A percentile compares a stretch with the other conserved stretches of the same genome.
Conservation (phyloP, 2,113 vertebrate genomes). For the Bambusicola thoracicus region DNA sequence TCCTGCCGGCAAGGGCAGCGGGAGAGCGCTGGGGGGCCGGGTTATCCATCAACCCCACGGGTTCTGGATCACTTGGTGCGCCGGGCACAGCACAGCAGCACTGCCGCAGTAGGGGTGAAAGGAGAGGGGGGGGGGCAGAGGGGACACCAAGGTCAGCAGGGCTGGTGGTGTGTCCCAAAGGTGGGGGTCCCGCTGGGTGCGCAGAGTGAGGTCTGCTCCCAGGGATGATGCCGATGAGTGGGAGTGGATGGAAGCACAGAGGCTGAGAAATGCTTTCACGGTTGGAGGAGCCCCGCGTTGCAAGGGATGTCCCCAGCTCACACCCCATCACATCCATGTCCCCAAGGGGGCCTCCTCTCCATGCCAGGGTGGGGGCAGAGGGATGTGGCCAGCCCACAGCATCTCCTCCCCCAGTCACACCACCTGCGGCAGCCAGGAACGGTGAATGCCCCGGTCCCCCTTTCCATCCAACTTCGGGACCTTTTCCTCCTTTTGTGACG, state of each 20-base stretch:
- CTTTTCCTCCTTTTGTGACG: constrained; percentile 71
- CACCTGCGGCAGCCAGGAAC: neutral
- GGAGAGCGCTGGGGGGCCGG: neutral
- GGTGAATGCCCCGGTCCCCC: constrained; percentile 18
- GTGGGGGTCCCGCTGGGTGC: neutral
- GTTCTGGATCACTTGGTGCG: constrained; percentile 58
- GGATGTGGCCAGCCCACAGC: neutral
- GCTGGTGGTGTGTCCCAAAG: neutral
- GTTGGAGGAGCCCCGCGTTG: neutral
- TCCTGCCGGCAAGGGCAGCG: constrained; percentile 47
- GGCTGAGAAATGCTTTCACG: neutral
- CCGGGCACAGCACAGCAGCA: neutral
- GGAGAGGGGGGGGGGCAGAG: neutral
- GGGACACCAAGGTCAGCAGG: neutral
- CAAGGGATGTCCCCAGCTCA: neutral
- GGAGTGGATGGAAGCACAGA: accelerated
- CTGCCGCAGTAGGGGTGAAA: neutral
- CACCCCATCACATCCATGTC: accelerated
- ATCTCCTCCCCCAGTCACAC: accelerated
- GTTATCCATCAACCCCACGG: constrained; percentile 64
- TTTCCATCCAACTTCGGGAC: constrained; percentile 55
- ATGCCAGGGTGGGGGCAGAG: neutral
- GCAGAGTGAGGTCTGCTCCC: neutral
- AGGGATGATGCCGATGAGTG: neutral
- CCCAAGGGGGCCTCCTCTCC: neutral